phyloP scores from a whole-genome alignment of 2,888 invertebrate species.

The Hirtodrosophila histrioides region DNA sequence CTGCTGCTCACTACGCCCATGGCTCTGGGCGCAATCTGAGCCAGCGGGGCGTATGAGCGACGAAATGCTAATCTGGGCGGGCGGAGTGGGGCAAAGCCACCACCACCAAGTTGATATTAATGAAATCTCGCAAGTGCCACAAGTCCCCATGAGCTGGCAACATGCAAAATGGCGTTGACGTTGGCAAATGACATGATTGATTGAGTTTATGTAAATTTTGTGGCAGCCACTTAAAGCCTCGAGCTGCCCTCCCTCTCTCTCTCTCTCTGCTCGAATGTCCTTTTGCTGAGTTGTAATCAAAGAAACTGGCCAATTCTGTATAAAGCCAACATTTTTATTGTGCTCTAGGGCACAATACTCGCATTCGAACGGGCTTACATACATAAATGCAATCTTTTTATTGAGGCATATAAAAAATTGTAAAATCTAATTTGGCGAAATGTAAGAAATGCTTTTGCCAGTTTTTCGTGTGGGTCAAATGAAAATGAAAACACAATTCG shows the following conservation, averaged over 20 bases:
- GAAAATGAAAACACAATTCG: slow-evolving; percentile 63
- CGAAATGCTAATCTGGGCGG: slow-evolving; percentile 72
- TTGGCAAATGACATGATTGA: slow-evolving; percentile 71
- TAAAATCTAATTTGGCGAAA: slow-evolving; percentile 72
- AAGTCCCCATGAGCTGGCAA: slow-evolving; percentile 41
- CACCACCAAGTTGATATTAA: slow-evolving; percentile 58
- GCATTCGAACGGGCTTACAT: neutral
- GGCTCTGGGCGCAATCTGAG: slow-evolving; percentile 29
- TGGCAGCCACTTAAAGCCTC: slow-evolving; percentile 65
- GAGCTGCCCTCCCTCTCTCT: neutral
- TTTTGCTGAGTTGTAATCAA: slow-evolving; percentile 49
- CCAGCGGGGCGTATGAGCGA: slow-evolving; percentile 68
- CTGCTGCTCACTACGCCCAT: slow-evolving; percentile 4
- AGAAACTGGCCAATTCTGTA: slow-evolving; percentile 7
- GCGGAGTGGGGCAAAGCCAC: slow-evolving; percentile 2
- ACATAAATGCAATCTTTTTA: slow-evolving; percentile 61
- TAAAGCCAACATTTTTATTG: slow-evolving; percentile 58
- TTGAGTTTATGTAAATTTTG: slow-evolving; percentile 77
- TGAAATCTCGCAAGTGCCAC: slow-evolving; percentile 72
- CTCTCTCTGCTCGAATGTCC: neutral
- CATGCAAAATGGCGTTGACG: slow-evolving; percentile 73
- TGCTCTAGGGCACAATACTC: slow-evolving; percentile 68
- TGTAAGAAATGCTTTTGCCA: slow-evolving; percentile 23
- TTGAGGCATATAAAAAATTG: slow-evolving; percentile 51
- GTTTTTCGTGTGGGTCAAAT: slow-evolving; percentile 32